Evolutionary conservation across 2,888 invertebrate species (phyloP).

Genomic region (Therioaphis trifolii): DNA sequence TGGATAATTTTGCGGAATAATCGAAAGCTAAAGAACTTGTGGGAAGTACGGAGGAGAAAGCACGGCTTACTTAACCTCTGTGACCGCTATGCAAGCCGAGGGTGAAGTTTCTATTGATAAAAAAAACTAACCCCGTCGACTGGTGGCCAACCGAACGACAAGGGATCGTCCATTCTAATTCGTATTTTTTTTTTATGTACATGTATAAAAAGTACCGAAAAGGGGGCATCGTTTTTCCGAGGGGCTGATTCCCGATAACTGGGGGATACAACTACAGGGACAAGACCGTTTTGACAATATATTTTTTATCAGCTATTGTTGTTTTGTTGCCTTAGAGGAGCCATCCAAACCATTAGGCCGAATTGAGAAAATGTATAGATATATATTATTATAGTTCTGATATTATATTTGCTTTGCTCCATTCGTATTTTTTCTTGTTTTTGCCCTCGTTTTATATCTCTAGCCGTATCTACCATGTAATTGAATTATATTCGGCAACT

Average conservation of each 20-base stretch:
- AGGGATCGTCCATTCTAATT: constrained; percentile 63
- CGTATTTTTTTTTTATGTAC: constrained; percentile 48
- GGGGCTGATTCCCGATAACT: constrained; percentile 59
- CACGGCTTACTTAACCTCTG: constrained; percentile 62
- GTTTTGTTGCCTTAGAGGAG: constrained; percentile 61
- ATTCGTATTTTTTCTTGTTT: constrained; percentile 46
- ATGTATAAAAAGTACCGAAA: constrained; percentile 46
- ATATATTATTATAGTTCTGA: not conserved
- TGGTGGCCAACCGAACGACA: constrained; percentile 37
- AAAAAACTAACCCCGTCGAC: constrained; percentile 40
- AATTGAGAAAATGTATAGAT: constrained; percentile 62
- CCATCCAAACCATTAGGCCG: constrained; percentile 61
- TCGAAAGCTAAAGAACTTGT: constrained; percentile 61
- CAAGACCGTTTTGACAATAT: constrained; percentile 45
- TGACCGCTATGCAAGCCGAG: constrained; percentile 39
- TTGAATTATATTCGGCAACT: constrained; percentile 61
- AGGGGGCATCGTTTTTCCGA: constrained; percentile 58
- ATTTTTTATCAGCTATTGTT: constrained; percentile 63
- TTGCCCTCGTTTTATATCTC: constrained; percentile 61
- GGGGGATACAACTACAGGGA: constrained; percentile 43
- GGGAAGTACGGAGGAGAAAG: constrained; percentile 19
- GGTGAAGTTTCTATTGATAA: constrained; percentile 60
- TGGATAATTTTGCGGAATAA: constrained; percentile 65
- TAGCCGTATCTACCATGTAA: constrained; percentile 58
- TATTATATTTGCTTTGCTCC: constrained; percentile 4